Evolutionary conservation across 2,797 vertebrate genomes (phyloP).

Genomic region (Sciurus carolinensis): DNA sequence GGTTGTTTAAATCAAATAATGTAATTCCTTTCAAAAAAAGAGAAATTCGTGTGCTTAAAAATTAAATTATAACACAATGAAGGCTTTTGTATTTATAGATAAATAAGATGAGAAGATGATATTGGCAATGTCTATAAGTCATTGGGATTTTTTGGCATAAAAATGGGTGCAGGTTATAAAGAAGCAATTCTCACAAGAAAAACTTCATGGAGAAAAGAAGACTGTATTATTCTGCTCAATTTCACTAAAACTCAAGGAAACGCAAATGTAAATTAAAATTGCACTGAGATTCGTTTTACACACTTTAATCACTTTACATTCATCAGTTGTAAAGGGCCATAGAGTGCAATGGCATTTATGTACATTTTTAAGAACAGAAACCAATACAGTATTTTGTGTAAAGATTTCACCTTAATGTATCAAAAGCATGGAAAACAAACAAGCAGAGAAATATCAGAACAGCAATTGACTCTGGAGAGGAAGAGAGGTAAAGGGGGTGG

Average conservation of each 20-base stretch:
- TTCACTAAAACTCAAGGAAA: slow-evolving; percentile 34
- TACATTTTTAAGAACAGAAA: slow-evolving; percentile 45
- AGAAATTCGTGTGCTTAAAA: slow-evolving; percentile 1
- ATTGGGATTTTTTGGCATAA: neutral
- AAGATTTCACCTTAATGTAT: neutral
- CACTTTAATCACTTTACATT: slow-evolving; percentile 25
- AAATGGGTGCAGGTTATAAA: neutral
- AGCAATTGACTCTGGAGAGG: neutral
- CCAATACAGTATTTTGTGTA: neutral
- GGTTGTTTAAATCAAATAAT: slow-evolving; percentile 15
- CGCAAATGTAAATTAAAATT: slow-evolving; percentile 29
- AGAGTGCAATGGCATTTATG: neutral
- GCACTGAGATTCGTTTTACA: neutral
- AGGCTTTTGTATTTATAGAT: neutral
- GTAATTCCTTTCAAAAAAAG: neutral
- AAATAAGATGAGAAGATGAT: neutral
- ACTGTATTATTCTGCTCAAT: neutral
- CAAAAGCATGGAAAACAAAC: neutral
- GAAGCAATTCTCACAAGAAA: slow-evolving; percentile 1
- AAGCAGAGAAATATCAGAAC: neutral
- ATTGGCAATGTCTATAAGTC: neutral
- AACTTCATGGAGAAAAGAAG: neutral
- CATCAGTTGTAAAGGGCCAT: neutral
- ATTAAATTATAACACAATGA: neutral
- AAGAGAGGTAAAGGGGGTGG: neutral